A percentile compares a stretch with the other conserved stretches of the same genome.
Evolutionary conservation across 2,797 vertebrate genomes (phyloP).

Genomic region (Catostomus latipinnis): DNA sequence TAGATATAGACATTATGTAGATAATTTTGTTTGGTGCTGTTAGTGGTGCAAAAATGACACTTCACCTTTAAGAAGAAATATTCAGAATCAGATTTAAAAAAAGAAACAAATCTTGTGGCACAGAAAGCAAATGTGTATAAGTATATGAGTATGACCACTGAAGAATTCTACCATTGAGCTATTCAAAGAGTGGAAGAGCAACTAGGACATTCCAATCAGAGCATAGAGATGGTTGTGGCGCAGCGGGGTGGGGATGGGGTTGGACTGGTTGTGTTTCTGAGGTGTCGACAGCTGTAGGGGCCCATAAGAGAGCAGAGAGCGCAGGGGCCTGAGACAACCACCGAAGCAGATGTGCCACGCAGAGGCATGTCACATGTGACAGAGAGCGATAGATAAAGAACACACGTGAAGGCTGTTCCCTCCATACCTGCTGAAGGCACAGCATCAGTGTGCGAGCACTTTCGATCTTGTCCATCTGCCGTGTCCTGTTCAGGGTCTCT

Average conservation of each 20-base stretch:
- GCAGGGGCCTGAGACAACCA: constrained; percentile 20
- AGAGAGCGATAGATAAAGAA: constrained; percentile 5
- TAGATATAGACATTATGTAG: too few species aligned
- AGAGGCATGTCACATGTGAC: constrained; percentile 27
- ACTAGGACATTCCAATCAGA: constrained; percentile 51
- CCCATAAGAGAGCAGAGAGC: constrained; percentile 11
- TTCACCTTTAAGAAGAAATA: too few species aligned
- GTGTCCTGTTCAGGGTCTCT: constrained; percentile 84
- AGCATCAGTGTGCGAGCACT: constrained; percentile 84
- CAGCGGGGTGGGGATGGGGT: neutral
- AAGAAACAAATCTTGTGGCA: neutral
- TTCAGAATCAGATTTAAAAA: too few species aligned
- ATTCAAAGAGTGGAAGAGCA: constrained; percentile 50
- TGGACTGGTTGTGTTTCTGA: constrained; percentile 3
- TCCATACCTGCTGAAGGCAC: constrained; percentile 88
- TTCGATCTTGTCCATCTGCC: constrained; percentile 86
- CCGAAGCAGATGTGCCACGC: constrained; percentile 43
- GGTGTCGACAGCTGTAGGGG: constrained; percentile 47
- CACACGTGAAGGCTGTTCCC: neutral
- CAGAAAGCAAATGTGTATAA: neutral
- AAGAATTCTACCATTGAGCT: constrained; percentile 41
- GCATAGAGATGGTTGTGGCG: constrained; percentile 28
- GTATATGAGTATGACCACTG: neutral
- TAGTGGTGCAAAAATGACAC: neutral
- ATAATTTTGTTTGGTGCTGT: too few species aligned